phyloP scores from a whole-genome alignment of 2,113 vertebrate genomes.

The Callithrix jacchus region DNA sequence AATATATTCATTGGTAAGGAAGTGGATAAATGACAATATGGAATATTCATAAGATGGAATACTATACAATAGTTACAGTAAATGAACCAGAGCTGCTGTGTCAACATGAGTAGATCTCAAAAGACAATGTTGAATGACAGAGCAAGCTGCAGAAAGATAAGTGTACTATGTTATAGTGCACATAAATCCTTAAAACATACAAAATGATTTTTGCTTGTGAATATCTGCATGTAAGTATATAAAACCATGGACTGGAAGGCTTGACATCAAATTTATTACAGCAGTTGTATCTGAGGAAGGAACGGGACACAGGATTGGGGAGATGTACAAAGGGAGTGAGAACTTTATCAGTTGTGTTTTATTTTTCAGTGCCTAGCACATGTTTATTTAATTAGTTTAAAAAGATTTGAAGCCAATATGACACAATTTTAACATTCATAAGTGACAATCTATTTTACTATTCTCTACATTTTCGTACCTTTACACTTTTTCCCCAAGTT shows the following conservation, averaged over 20 bases:
- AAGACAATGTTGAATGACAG: neutral
- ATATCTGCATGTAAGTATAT: neutral
- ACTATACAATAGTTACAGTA: neutral
- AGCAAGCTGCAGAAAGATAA: neutral
- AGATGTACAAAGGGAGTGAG: neutral
- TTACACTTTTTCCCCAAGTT: neutral
- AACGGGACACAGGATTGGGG: neutral
- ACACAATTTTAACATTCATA: neutral
- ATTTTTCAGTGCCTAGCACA: neutral
- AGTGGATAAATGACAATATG: neutral
- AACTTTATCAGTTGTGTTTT: neutral
- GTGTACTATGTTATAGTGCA: neutral
- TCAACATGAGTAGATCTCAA: neutral
- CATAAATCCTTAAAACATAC: neutral
- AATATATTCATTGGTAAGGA: neutral
- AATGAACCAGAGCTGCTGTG: neutral
- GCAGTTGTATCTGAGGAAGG: neutral
- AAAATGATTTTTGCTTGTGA: neutral
- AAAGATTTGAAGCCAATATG: slow-evolving; percentile 6
- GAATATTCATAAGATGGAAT: neutral
- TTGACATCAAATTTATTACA: neutral
- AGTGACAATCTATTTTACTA: neutral
- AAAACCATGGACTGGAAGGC: neutral
- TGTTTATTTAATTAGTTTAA: neutral
- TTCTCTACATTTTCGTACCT: neutral